A percentile compares a stretch with the other conserved stretches of the same genome.
phyloP scores from a whole-genome alignment of 2,797 vertebrate species.

The Nyctalus aviator region DNA sequence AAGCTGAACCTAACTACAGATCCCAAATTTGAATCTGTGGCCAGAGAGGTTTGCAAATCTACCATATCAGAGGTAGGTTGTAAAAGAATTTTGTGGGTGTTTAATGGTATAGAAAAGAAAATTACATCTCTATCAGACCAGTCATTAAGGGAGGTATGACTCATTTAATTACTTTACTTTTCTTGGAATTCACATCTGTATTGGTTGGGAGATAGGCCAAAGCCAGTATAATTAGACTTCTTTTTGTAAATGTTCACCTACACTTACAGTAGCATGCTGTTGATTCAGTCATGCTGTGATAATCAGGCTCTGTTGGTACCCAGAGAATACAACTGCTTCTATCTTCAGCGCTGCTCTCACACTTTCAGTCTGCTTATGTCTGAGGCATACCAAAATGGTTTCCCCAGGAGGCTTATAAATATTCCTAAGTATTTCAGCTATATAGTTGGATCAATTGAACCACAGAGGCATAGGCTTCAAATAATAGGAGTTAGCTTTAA shows the following conservation, averaged over 20 bases:
- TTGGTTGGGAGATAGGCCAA: not conserved
- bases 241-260: not conserved
- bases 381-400: not conserved
- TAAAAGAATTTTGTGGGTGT: not conserved
- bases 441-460: not conserved
- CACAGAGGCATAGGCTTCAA: not conserved
- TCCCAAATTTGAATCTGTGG: slow-evolving; percentile 96
- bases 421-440: not conserved
- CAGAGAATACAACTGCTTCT: not conserved
- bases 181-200: slow-evolving; percentile 36
- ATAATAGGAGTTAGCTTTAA: slow-evolving; percentile 29
- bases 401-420: not conserved
- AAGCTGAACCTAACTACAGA: slow-evolving; percentile 97
- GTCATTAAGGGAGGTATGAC: not conserved
- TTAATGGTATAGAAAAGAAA: slow-evolving; percentile 39
- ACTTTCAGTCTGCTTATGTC: not conserved
- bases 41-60: slow-evolving; percentile 95
- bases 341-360: not conserved
- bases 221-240: not conserved
- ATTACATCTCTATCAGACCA: slow-evolving; percentile 22
- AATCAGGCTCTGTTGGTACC: not conserved
- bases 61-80: slow-evolving; percentile 93
- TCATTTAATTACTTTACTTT: slow-evolving; percentile 16
- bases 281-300: not conserved
- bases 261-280: not conserved